Evolutionary conservation across 2,113 vertebrate species (phyloP).

Genomic region (Anolis carolinensis): DNA sequence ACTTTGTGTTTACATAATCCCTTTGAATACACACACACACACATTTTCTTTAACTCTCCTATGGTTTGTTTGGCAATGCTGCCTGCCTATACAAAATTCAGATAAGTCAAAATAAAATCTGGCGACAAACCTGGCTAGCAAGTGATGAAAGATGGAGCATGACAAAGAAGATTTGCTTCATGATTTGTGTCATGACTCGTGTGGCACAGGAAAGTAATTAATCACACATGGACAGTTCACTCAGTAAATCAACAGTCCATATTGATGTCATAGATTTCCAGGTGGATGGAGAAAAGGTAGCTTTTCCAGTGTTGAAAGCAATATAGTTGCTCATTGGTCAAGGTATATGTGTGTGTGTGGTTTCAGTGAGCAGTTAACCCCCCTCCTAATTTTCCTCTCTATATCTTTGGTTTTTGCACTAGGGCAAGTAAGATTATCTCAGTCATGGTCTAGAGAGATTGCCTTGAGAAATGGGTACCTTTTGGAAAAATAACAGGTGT

Average conservation of each 20-base stretch:
- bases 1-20: too few relatives aligned
- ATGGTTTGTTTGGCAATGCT: too few relatives aligned
- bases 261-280: slow-evolving; percentile 25
- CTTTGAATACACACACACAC: too few relatives aligned
- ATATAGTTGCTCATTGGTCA: slow-evolving; percentile 29
- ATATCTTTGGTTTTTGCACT: not conserved
- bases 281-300: slow-evolving; percentile 18
- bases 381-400: accelerated
- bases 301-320: slow-evolving; percentile 31
- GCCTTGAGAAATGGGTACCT: not conserved
- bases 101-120: too few relatives aligned
- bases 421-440: not conserved
- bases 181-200: slow-evolving; percentile 27
- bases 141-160: slow-evolving; percentile 23
- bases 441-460: not conserved
- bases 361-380: slow-evolving; percentile 9
- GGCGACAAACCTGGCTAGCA: slow-evolving; percentile 26
- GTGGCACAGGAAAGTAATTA: slow-evolving; percentile 30
- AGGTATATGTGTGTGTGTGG: accelerated
- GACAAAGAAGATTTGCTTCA: slow-evolving; percentile 39
- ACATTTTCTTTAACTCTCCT: too few relatives aligned
- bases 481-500: slow-evolving; percentile 37
- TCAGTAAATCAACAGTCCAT: not conserved
- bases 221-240: slow-evolving; percentile 41
- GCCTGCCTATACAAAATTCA: too few relatives aligned